A percentile compares a stretch with the other conserved stretches of the same genome.
phyloP scores from a whole-genome alignment of 2,888 invertebrate species.

The Idaea straminata region DNA sequence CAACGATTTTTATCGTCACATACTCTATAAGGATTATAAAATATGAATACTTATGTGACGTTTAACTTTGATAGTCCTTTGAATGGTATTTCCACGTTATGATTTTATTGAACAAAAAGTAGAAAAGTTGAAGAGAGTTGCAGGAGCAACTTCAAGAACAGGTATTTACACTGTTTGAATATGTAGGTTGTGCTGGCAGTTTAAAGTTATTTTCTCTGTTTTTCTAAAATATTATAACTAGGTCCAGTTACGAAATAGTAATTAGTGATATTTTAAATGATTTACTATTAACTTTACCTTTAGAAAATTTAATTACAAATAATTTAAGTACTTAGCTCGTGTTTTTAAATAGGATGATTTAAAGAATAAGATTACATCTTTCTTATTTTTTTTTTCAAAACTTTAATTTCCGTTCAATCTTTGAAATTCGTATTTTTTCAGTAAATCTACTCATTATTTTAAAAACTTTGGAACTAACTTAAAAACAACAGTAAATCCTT shows the following conservation, averaged over 20 bases:
- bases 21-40: background rate
- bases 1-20: background rate
- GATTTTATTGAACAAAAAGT: constrained; percentile 76
- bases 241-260: background rate
- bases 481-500: background rate
- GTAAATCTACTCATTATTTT: too few relatives aligned
- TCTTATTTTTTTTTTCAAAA: too few relatives aligned
- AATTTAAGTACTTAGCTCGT: too few relatives aligned
- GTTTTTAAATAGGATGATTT: too few relatives aligned
- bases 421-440: too few relatives aligned
- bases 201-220: constrained; percentile 52
- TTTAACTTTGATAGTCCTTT: constrained; percentile 1
- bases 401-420: too few relatives aligned
- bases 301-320: too few relatives aligned
- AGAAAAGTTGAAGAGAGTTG: constrained; percentile 78
- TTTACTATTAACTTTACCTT: too few relatives aligned
- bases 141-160: constrained; percentile 78
- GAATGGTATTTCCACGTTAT: constrained; percentile 60
- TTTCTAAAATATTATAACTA: constrained; percentile 8
- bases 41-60: background rate
- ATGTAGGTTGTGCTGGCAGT: constrained; percentile 70
- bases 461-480: background rate
- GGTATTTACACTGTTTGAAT: constrained; percentile 78
- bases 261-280: background rate
- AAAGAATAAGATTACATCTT: too few relatives aligned